A percentile compares a stretch with the other conserved stretches of the same genome.
These are phyloP conservation scores for Dromaius novaehollandiae DNA, from an alignment of 2,113 vertebrate genomes.

Conservation along the genomic window DNA sequence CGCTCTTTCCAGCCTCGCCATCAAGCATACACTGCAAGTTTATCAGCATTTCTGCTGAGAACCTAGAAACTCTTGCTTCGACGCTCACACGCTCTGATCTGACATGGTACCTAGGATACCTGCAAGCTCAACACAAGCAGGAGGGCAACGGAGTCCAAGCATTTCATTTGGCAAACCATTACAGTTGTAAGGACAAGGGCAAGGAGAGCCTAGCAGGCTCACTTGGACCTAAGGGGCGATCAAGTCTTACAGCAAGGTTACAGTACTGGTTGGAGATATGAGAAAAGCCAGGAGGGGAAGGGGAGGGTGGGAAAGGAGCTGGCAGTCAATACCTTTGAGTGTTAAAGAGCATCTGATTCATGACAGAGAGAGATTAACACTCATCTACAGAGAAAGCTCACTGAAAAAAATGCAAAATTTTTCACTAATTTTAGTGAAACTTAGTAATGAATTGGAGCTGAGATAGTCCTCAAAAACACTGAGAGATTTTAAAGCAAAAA, in stretches of 20 bases:
- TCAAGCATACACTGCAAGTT: not conserved
- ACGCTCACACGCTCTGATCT: fast-evolving
- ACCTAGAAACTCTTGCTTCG: not conserved
- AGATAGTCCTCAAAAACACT: not conserved
- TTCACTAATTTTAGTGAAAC: not conserved
- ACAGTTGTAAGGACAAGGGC: not conserved
- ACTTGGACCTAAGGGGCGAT: not conserved
- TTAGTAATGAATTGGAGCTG: not conserved
- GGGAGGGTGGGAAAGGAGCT: not conserved
- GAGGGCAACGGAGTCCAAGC: not conserved
- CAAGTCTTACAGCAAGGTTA: not conserved
- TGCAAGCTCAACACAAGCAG: not conserved
- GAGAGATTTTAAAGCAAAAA: not conserved
- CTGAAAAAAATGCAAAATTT: not conserved
- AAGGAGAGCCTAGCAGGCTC: fast-evolving
- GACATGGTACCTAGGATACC: not conserved
- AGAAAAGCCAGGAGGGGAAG: not conserved
- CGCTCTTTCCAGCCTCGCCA: not conserved
- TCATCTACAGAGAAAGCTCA: not conserved
- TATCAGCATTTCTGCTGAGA: not conserved
- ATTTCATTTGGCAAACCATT: not conserved
- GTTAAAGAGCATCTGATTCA: not conserved
- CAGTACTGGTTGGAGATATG: not conserved
- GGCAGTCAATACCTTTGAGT: not conserved
- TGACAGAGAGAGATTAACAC: not conserved